Evolutionary conservation across 2,888 invertebrate species (phyloP).

Genomic region (Exocentrus adspersus): DNA sequence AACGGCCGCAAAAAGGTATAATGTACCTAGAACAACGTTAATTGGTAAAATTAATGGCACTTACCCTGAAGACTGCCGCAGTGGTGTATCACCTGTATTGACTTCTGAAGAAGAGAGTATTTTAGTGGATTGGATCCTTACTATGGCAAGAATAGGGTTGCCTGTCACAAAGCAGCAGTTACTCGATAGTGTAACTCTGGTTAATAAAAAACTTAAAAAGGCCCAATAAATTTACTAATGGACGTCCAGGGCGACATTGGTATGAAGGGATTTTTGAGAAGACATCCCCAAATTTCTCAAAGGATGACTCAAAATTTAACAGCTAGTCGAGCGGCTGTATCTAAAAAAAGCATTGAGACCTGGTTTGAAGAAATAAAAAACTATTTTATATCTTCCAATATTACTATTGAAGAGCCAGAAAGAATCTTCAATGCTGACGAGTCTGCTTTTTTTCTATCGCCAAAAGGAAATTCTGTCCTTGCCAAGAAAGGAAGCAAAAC

Average conservation of each 20-base stretch:
- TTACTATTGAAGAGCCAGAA: too few relatives aligned
- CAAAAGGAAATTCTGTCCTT: too few relatives aligned
- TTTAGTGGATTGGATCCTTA: conserved; percentile 23
- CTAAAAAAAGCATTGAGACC: conserved; percentile 30
- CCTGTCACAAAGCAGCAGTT: conserved; percentile 21
- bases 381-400: conserved; percentile 30
- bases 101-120: conserved; percentile 11
- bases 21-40: conserved; percentile 24
- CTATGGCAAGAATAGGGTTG: conserved; percentile 28
- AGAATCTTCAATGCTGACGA: too few relatives aligned
- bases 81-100: conserved; percentile 16
- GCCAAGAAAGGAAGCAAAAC: too few relatives aligned
- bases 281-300: conserved; percentile 19
- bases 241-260: conserved; percentile 27
- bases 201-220: conserved; percentile 19
- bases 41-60: conserved; percentile 25
- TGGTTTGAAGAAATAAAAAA: conserved; percentile 32
- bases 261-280: conserved; percentile 22
- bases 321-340: conserved; percentile 15
- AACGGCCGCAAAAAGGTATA: conserved; percentile 2
- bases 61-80: conserved; percentile 20
- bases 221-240: conserved; percentile 24
- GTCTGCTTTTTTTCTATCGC: too few relatives aligned
- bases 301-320: conserved; percentile 25
- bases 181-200: conserved; percentile 14